Base-by-base conservation (phyloP, 2,797 vertebrate species). In the Brachyrhaphis roseni region DNA sequence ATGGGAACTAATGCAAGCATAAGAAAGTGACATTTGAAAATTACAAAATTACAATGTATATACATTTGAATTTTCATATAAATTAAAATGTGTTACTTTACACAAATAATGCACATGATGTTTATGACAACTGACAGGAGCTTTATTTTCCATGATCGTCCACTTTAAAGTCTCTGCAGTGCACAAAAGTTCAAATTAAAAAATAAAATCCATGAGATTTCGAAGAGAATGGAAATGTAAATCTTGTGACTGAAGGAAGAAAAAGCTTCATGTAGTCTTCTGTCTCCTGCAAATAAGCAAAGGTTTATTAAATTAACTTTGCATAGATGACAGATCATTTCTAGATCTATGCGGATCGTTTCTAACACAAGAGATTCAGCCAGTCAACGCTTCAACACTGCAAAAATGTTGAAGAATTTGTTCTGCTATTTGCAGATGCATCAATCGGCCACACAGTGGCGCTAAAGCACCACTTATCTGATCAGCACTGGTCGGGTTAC, bases 381-480 rank as follows among this genome's bases (percentile, higher is more conserved):
- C 20, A 70, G 66, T 45, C 66, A 43, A 70, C 23, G 11, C 5
- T 70, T 13, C 23, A 87, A 47, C 64, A 81, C 66, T 76, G 81
- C 75, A 78, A 76, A 86, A 13, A 81, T 49, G 73, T 57, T 75
- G 5, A 5, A 73, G 72, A 26, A 39, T 83, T 85, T 23, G 59
- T 41, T 47, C 73, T 46, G 62, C 34, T 68, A 39, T 74, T 70
- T 90, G 90, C 74, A 93, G 72, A 43, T 2, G 41, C 72, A 23
- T 43, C 26, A 18, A 39, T 68, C 70, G 41, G 78, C 93, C 94
- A 91, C 94, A 88, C 81, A 75, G 91, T 70, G 93, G 94, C 92
- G 92, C 91, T 88, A 82, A 39, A 76, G 81, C 76, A 84, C 85
- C 84, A 84, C 23, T 74, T 80, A 78, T 87, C 70, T 64, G 64